Base-by-base conservation (phyloP, 23 tunicate genomes). In the Corella eumyota region DNA sequence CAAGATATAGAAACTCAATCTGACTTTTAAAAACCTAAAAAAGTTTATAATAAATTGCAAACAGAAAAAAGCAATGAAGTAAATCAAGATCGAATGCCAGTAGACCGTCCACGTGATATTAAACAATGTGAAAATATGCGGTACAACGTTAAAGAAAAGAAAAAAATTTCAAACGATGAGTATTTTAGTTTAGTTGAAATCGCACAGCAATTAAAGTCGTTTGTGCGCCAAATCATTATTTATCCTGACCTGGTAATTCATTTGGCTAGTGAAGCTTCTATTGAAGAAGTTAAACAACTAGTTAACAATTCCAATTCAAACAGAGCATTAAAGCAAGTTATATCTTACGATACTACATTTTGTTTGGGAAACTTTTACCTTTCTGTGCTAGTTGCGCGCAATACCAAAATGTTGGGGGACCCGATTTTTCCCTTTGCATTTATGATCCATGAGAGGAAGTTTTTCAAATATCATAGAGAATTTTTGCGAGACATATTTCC, bases 401-500 rank as follows among this genome's bases (percentile, higher is more conserved):
- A 58, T 31, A 11, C 22, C 45, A 60, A 32, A 32, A 32, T 60
- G 45, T 28, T 32, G 45, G 65, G 31, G 32, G 65, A 60, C 17
- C 65, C 65, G 6, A 60, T 60, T 32, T 60, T 60, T 60, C 45
- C 65, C 23, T 27, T 60, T 4, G 65, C 65, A 28, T 17, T 30
- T 17, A 28, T 26, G 63, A n/a, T 58, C 13, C 63, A 58, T 27
- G 63, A 58, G 15, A 28, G 63, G 30, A 58, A 58, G 6, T 58
- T 58, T 30, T 27, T 58, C 17, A 23, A 58, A 35, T 30, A 58
- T 27, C 63, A 58, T 35, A 25, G 63, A 6, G 36, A 27, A 30
- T 58, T 60, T 60, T 60, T 55, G 24, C 22, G 40, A n/a, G 58
- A 66, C 37, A 66, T 46, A 1, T 66, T 66, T 2, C 71, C 71